Base-by-base conservation (phyloP, 1,140 invertebrate species). In the Micrasema minimum region DNA sequence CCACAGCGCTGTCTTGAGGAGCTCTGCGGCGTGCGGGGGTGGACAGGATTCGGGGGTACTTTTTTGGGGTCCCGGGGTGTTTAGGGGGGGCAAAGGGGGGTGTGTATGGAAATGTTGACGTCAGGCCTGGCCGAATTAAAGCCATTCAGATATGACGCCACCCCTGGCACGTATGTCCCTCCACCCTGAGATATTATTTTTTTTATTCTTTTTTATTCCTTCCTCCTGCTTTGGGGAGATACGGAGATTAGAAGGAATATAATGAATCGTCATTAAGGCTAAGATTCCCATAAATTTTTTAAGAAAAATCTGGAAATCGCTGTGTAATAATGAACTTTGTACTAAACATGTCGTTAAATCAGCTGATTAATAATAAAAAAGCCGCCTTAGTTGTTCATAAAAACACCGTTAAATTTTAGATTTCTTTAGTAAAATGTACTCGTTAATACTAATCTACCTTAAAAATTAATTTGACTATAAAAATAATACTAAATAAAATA, bases 71-170 rank as follows among this genome's bases (percentile, higher is more conserved):
- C 55, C 23, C 55, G 14, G 59, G 53, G n/a, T 31, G 67, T 12
- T 18, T 31, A 31, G 55, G 62, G 10, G 18, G 16, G 14, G 35
- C n/a, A 16, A 11, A 18, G 59, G 59, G 3, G 59, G 68, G 50
- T 55, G 72, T 70, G 72, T 74, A 74, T 74, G 68, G 68, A 74
- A 74, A 74, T 74, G 72, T 74, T 74, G 72, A 74, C 72, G 72
- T 74, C 72, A 74, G 72, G 72, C 72, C 68, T 67, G 68, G 43
- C 68, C 72, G 68, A 74, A 74, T 74, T 74, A 74, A 70, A 74
- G 69, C 68, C 57, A 50, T 65, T 59, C 71, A 67, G 71, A 72
- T 72, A 68, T 72, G 71, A 69, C 57, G 66, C 62, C 43, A 45
- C 66, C 71, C 59, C 43, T 20, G 22, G 59, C 59, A 64, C 59